Evolutionary conservation across 2,888 invertebrate species (phyloP), one percentile per base, ranked within the genome.

Genomic region (Apotomis turbidana): DNA sequence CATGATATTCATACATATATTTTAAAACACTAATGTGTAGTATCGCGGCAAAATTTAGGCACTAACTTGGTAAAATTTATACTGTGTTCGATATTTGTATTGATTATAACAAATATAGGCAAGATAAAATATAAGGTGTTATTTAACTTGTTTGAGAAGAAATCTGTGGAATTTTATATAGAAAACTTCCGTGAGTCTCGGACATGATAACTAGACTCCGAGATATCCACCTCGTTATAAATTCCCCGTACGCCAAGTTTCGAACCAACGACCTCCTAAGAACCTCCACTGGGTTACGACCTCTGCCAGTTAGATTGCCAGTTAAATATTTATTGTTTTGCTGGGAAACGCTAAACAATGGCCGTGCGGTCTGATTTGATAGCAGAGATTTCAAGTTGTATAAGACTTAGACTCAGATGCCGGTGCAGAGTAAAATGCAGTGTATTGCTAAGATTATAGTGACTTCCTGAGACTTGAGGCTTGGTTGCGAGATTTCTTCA

Each of bases 311-410:
- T 68, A 71, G 70, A 76, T 74, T 71, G 71, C 71, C 63, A 74
- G 70, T 54, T 71, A 66, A 71, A 61, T 62, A 71, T 67, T 61
- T 61, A 71, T 68, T 55, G 57, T 55, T 62, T 75, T 67, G 71
- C 74, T 80, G 79, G 76, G 79, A 80, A 77, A 77, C 70, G 76
- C 38, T 73, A 78, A 79, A 89, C 89, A 89, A 89, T 88, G 76
- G 74, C 76, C 74, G 76, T 80, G 82, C 49, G 5, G 82, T 79
- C 61, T 55, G 78, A 55, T 75, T 81, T 69, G 61, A 68, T 68
- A 55, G 54, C 66, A 60, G 41, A 68, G 62, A 70, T 66, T 66
- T 61, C 55, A 57, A 54, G 57, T 62, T 71, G 67, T 71, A 62
- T 71, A 67, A 67, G 54, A 54, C 12, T 8, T 15, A 62, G 41